Base-by-base conservation (phyloP, 30 jellyfish, hydroid and myxozoan species). In the Cassiopea xamachana region DNA sequence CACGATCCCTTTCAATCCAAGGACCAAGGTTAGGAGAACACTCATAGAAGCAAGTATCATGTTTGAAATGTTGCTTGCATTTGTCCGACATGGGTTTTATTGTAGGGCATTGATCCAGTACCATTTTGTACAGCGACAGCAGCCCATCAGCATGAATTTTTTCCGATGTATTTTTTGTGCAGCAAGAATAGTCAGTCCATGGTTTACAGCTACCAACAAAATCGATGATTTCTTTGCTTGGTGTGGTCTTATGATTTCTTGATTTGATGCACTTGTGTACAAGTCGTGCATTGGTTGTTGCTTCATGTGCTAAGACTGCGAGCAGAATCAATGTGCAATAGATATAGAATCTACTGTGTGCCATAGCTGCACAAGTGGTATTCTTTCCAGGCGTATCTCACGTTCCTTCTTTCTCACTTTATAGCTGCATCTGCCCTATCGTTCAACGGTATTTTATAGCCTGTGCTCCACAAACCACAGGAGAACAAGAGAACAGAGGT, bases 1-100 rank as follows among this genome's bases (percentile, higher is more conserved):
- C 79, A 1, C 73, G 48, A 82, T 92, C 98, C 16, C 8, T 86
- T 14, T 77, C 95, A 72, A 95, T 88, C 99, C 99, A 96, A 16
- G 99, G 99, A 44, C 97, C 93, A 1, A 96, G 81, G 69, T 82
- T 96, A 1, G 99, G 98, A 0, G 98, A 92, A 74, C 99, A 96
- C 78, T 96, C 98, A 86, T 92, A 96, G 73, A 96, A 93, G 77
- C 99, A 96, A 5, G 98, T 92, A 87, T 96, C 98, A 19, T 75
- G 87, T 80, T 88, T 79, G 83, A 96, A 96, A 85, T 96, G 98
- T 12, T 67, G 78, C 45, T 90, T 83, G 93, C 99, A 96, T 71
- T 89, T 93, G 13, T 48, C 95, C 7, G 99, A 96, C 94, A 96
- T 82, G 81, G 70, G 84, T 58, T 89, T 89, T 14, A 80, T 76